Evolutionary conservation across 2,888 invertebrate genomes (phyloP).

Genomic region (Drosophila hamatofila): DNA sequence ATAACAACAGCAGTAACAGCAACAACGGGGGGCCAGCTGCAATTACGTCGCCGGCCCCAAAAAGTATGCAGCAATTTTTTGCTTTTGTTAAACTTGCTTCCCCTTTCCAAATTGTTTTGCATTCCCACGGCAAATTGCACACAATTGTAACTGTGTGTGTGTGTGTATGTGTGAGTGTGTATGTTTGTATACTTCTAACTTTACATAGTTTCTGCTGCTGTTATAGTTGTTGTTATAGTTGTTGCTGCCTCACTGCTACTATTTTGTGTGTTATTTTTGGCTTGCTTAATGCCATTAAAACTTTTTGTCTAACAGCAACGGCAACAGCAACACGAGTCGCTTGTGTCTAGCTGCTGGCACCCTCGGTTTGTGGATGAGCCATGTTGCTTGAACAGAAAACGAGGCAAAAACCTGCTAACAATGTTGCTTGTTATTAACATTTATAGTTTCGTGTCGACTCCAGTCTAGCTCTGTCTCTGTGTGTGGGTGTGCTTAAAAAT

Average conservation of each 20-base stretch:
- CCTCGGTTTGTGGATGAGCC: slow-evolving; percentile 31
- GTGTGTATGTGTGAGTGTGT: background rate
- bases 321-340: background rate
- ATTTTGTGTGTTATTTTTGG: slow-evolving; percentile 61
- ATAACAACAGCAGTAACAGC: slow-evolving; percentile 15
- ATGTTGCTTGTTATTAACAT: slow-evolving; percentile 74
- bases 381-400: slow-evolving; percentile 18
- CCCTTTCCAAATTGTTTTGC: slow-evolving; percentile 11
- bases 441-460: slow-evolving; percentile 71
- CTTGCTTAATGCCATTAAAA: slow-evolving; percentile 72
- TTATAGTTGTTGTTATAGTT: slow-evolving; percentile 1
- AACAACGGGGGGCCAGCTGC: slow-evolving; percentile 21
- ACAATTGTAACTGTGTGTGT: slow-evolving; percentile 13
- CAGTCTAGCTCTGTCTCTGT: background rate
- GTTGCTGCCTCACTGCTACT: slow-evolving; percentile 26
- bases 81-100: slow-evolving; percentile 10
- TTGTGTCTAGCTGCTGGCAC: slow-evolving; percentile 5
- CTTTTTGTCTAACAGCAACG: slow-evolving; percentile 71
- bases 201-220: slow-evolving; percentile 30
- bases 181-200: slow-evolving; percentile 43
- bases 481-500: slow-evolving; percentile 43
- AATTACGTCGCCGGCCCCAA: slow-evolving; percentile 49
- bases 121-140: slow-evolving; percentile 48
- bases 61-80: slow-evolving; percentile 52
- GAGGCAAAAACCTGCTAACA: slow-evolving; percentile 48